A percentile compares a stretch with the other conserved stretches of the same genome.
Evolutionary conservation across 2,113 vertebrate genomes (phyloP).

Genomic region (Zosterops japonicus): DNA sequence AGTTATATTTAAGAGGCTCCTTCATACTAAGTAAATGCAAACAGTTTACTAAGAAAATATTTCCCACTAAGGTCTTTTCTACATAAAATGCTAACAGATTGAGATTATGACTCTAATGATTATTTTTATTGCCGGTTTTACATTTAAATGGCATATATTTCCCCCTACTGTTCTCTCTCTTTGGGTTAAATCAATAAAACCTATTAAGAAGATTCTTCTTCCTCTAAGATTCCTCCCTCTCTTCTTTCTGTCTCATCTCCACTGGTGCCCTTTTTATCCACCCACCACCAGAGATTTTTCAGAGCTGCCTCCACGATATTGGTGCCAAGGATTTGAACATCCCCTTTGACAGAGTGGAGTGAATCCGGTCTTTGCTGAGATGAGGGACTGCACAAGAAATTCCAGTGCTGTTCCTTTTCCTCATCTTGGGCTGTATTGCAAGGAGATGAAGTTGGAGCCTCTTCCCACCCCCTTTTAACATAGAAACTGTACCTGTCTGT

Average conservation of each 20-base stretch:
- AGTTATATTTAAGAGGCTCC: constrained; percentile 35
- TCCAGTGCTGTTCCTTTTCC: background rate
- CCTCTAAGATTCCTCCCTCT: constrained; percentile 42
- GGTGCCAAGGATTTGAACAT: constrained; percentile 25
- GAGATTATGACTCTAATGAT: constrained; percentile 53
- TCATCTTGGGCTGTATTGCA: background rate
- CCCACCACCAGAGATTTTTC: constrained; percentile 54
- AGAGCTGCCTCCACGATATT: constrained; percentile 31
- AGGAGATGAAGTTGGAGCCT: background rate
- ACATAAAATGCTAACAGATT: constrained; percentile 62
- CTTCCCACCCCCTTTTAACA: background rate
- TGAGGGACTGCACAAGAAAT: background rate
- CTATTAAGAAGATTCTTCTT: constrained; percentile 48
- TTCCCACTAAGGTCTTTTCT: constrained; percentile 52
- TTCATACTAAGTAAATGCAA: constrained; percentile 15
- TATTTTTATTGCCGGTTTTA: constrained; percentile 70
- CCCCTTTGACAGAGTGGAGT: constrained; percentile 16
- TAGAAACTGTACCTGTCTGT: background rate
- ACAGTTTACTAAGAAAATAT: constrained; percentile 39
- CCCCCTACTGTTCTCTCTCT: constrained; percentile 43
- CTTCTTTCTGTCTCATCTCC: constrained; percentile 51
- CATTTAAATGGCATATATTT: constrained; percentile 62
- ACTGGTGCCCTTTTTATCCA: constrained; percentile 61
- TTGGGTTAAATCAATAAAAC: constrained; percentile 60
- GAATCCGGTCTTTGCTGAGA: background rate